Evolutionary conservation across 2,113 vertebrate genomes (phyloP), one percentile per base, ranked within the genome.

Genomic region (Dryoscopus gambensis): DNA sequence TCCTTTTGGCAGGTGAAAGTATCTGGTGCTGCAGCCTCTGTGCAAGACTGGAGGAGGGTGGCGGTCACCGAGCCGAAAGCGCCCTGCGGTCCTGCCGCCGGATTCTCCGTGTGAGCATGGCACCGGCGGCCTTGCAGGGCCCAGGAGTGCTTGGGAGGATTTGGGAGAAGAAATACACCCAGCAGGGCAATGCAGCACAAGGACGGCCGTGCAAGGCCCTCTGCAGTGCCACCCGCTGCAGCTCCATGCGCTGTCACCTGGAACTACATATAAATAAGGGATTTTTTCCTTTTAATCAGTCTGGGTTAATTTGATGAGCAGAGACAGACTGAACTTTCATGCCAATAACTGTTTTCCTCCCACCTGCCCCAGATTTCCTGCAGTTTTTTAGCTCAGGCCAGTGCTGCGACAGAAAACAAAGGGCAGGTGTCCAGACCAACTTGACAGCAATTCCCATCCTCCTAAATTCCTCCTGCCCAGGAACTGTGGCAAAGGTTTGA

Each of bases 61-160:
- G 13, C 42, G 35, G 75, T 7, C 19, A 40, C 22, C 0, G 1
- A 71, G 65, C 37, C 0, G 3, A 70, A 52, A 52, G 30, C 0
- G 0, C 30, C 25, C 25, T 10, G 11, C 0, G 0, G 28, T 76
- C 24, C 73, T 69, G 35, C 55, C 6, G 6, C 35, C 65, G 46
- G 19, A 21, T 62, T 73, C 33, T 50, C 35, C 2, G 0, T 0
- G 0, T 18, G 31, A 77, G 20, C 35, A 7, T 0, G 0, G 23
- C 21, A 10, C 86, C 44, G 56, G 23, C 40, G 56, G 24, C 39
- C 67, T 40, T 46, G 40, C 25, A 20, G 37, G 25, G 13, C 67
- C 18, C 1, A 4, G 23, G 74, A 81, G 28, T 17, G n/a, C 31
- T 49, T n/a, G 24, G 24, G 37, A 46, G 24, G 13, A 27, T 47